Base-by-base conservation (phyloP, 2,113 vertebrate species). In the Procavia capensis region DNA sequence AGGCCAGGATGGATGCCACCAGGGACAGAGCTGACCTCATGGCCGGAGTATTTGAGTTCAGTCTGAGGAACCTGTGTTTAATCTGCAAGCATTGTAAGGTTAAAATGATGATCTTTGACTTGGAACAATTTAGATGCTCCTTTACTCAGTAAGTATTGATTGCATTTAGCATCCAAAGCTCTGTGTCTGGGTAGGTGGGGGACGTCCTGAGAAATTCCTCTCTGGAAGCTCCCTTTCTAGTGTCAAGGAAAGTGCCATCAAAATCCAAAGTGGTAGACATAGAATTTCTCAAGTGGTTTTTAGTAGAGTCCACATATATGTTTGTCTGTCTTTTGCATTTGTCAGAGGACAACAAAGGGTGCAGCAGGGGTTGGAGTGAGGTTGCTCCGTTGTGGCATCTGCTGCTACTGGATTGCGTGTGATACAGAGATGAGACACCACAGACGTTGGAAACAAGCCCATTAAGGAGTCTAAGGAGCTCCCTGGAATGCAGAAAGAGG, bases 361-460 rank as follows among this genome's bases (percentile, higher is more conserved):
- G 2, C 19, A 5, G 4, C 1, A 17, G 4, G 20, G 76, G 17
- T 6, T 19, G n/a, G 25, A 19, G 9, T 61, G 47, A 50, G 72
- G 10, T 25, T 24, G 34, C 22, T 27, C 16, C 43, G 0, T 6
- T 16, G 6, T 1, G 11, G 3, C 10, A 3, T 39, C 31, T 66
- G 8, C 29, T n/a, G 31, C 74, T 36, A 41, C 75, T 36, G 59
- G 20, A 36, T 7, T 70, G 36, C 27, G 34, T 8, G 8, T 59
- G 81, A 34, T 2, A 22, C 45, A 36, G 0, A 24, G 39, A 43
- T 3, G 54, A 93, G 17, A 80, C 41, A 17, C 6, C 25, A 59
- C 9, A 45, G 25, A 5, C 24, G 41, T 61, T 16, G 0, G 27
- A 20, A 34, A n/a, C 22, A 9, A 9, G 31, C 39, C n/a, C 41